These are phyloP conservation scores for Antigone vipio DNA, from an alignment of 2,113 vertebrate genomes.

Conservation along the genomic window DNA sequence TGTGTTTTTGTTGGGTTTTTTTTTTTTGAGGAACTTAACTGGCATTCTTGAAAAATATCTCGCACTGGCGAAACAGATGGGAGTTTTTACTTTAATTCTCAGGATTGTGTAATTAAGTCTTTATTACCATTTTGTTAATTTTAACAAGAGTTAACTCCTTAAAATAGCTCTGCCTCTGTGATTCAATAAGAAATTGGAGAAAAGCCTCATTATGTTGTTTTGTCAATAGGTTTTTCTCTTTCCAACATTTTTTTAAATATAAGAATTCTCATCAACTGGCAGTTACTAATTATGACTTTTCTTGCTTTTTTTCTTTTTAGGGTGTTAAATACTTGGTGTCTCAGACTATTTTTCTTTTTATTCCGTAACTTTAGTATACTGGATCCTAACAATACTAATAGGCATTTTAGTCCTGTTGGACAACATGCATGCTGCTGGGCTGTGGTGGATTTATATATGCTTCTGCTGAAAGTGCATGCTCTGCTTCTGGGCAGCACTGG, in stretches of 20 bases:
- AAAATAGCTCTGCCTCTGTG: neutral
- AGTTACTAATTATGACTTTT: neutral
- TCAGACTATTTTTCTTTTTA: neutral
- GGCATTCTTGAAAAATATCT: neutral
- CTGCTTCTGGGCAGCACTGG: neutral
- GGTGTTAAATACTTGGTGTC: neutral
- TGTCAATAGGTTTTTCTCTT: neutral
- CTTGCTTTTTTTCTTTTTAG: neutral
- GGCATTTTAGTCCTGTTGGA: neutral
- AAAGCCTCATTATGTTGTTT: neutral
- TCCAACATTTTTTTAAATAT: neutral
- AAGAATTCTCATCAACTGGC: neutral
- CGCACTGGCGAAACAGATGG: neutral
- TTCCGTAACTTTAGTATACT: neutral
- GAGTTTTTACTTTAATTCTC: neutral
- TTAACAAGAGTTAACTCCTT: neutral
- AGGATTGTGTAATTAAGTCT: neutral
- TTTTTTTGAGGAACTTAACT: neutral
- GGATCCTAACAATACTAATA: neutral
- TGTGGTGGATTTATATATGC: neutral
- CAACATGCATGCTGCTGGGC: neutral
- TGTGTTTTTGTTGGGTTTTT: neutral
- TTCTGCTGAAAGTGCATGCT: neutral
- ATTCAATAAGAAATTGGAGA: neutral
- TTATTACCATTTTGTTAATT: neutral